phyloP scores from a whole-genome alignment of 2,888 invertebrate species.

The Lacanobia oleracea region DNA sequence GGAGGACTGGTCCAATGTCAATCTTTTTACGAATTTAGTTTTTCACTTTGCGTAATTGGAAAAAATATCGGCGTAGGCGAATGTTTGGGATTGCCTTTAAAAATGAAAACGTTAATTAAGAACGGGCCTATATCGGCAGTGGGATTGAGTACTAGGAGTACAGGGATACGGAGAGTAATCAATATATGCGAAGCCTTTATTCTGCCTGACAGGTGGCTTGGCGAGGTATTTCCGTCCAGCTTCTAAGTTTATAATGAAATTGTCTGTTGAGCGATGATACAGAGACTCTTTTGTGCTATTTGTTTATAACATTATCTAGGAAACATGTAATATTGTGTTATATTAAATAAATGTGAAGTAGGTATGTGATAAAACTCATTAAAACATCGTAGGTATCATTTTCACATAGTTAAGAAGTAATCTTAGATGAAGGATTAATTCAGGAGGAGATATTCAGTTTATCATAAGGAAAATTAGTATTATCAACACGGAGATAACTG shows the following conservation, averaged over 20 bases:
- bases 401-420: constrained; percentile 11
- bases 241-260: constrained; percentile 20
- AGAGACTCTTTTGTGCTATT: not conserved
- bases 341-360: not conserved
- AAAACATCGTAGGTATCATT: constrained; percentile 3
- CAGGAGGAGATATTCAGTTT: constrained; percentile 20
- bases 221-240: constrained; percentile 9
- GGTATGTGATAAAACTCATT: not conserved
- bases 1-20: constrained; percentile 67
- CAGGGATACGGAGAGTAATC: constrained; percentile 22
- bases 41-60: constrained; percentile 61
- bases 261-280: not conserved
- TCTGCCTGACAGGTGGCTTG: constrained; percentile 7
- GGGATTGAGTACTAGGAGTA: constrained; percentile 20
- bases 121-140: constrained; percentile 5
- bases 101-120: constrained; percentile 55
- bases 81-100: constrained; percentile 49
- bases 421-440: constrained; percentile 7
- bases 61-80: constrained; percentile 51
- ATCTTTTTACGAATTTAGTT: constrained; percentile 70
- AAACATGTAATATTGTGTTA: not conserved
- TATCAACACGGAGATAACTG: constrained; percentile 34
- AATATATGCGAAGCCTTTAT: constrained; percentile 30
- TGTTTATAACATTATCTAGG: not conserved
- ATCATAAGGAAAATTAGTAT: constrained; percentile 36